Conservation (phyloP, 2,113 vertebrate genomes). For the Hiodon tergisus region DNA sequence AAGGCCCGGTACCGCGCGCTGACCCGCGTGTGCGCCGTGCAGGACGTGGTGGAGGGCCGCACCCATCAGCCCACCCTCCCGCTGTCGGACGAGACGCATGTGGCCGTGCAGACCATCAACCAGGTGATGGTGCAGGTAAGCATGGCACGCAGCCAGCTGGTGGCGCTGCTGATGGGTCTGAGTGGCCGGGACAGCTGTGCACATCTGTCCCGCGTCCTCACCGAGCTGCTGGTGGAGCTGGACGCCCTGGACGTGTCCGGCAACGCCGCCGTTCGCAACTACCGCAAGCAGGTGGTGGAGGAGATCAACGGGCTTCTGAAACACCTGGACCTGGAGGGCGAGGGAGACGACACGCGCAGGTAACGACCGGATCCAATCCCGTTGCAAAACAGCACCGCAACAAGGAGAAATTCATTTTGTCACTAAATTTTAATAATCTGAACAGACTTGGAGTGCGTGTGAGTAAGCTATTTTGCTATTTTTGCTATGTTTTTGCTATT, state of each 20-base stretch:
- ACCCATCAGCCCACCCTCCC: constrained; percentile 80
- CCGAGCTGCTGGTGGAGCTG: constrained; percentile 84
- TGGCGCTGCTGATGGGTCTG: constrained; percentile 86
- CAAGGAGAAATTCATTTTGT: too few species aligned
- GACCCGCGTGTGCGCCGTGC: constrained; percentile 82
- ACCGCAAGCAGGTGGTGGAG: constrained; percentile 89
- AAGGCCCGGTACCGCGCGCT: constrained; percentile 86
- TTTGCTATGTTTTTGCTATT: too few species aligned
- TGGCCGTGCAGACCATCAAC: constrained; percentile 85
- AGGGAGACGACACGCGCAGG: constrained; percentile 73
- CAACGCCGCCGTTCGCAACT: constrained; percentile 78
- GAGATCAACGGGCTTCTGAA: constrained; percentile 88
- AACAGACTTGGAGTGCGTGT: too few species aligned
- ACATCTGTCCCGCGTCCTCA: constrained; percentile 85
- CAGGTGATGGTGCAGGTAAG: constrained; percentile 86
- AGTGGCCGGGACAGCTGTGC: constrained; percentile 80
- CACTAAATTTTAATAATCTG: too few species aligned
- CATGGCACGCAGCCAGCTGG: constrained; percentile 82
- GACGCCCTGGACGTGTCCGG: constrained; percentile 91
- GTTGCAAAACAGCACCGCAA: too few species aligned
- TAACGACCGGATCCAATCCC: constrained; percentile 15
- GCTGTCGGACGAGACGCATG: constrained; percentile 79
- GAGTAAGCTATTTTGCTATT: too few species aligned
- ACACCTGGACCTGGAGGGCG: constrained; percentile 88
- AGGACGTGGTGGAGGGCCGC: constrained; percentile 81